A percentile compares a stretch with the other conserved stretches of the same genome.
Conservation (phyloP, 2,797 vertebrate species). For the Chloroceryle amazona region DNA sequence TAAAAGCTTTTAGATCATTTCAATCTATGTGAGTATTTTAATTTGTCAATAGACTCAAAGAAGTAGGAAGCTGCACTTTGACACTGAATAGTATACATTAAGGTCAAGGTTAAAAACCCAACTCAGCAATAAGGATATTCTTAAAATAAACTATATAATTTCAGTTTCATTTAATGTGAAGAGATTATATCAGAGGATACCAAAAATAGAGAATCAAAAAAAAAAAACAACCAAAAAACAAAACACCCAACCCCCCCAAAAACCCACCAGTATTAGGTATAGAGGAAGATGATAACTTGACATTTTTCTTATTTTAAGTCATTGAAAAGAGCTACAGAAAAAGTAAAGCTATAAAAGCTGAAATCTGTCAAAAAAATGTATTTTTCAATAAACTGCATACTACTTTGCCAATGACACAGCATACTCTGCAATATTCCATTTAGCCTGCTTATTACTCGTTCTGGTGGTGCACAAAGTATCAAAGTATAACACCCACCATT, state of each 20-base stretch:
- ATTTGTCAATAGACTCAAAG: slow-evolving; percentile 31
- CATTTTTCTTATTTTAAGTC: not conserved
- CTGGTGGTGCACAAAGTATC: not conserved
- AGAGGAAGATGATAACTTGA: not conserved
- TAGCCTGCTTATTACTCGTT: not conserved
- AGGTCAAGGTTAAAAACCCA: slow-evolving; percentile 35
- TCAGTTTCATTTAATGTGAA: slow-evolving; percentile 5
- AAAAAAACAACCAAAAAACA: not conserved
- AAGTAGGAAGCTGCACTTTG: slow-evolving; percentile 32
- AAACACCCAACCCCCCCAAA: no score
- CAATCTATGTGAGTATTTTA: not conserved
- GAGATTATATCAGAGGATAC: not conserved
- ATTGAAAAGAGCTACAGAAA: not conserved
- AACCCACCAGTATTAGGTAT: not conserved
- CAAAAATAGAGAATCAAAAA: not conserved
- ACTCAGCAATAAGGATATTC: not conserved
- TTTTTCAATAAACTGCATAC: not conserved
- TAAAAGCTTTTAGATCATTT: slow-evolving; percentile 53
- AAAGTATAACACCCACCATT: not conserved
- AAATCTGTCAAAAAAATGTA: not conserved
- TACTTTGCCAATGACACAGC: not conserved
- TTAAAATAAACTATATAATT: slow-evolving; percentile 18
- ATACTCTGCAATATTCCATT: not conserved
- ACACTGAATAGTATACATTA: slow-evolving; percentile 25
- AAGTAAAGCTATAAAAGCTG: not conserved